A percentile compares a stretch with the other conserved stretches of the same genome.
phyloP scores from a whole-genome alignment of 2,888 invertebrate species.

The Meiosimyza decipiens region DNA sequence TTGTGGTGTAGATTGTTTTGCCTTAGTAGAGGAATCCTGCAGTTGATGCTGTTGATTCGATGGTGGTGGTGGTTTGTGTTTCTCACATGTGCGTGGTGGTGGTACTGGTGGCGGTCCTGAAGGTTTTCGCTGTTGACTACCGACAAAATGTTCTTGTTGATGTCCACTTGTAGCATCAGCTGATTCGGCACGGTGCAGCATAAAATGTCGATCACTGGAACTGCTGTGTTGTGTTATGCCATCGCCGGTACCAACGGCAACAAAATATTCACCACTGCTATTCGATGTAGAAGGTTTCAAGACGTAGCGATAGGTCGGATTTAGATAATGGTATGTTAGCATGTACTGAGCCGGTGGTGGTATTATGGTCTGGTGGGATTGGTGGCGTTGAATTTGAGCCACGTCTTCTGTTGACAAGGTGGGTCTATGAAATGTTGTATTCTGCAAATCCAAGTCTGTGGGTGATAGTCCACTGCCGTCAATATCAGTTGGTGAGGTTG shows the following conservation, averaged over 20 bases:
- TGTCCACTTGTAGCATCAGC: conserved; percentile 53
- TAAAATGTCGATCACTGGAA: conserved; percentile 75
- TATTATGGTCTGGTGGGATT: conserved; percentile 64
- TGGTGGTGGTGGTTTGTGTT: conserved; percentile 59
- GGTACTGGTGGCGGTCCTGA: conserved; percentile 55
- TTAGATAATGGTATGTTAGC: conserved; percentile 77
- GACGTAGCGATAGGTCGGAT: conserved; percentile 78
- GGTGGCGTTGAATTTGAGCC: conserved; percentile 65
- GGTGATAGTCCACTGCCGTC: conserved; percentile 68
- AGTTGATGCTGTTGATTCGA: conserved; percentile 44
- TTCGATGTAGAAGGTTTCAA: conserved; percentile 74
- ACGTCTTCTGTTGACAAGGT: conserved; percentile 87
- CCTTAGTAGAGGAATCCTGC: conserved; percentile 35
- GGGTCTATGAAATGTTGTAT: conserved; percentile 75
- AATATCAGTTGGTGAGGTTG: conserved; percentile 71
- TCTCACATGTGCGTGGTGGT: conserved; percentile 62
- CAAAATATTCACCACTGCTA: conserved; percentile 78
- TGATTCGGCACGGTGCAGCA: conserved; percentile 73
- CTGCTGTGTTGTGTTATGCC: conserved; percentile 68
- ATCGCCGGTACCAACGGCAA: conserved; percentile 75
- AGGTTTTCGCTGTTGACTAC: conserved; percentile 45
- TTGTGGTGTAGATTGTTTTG: conserved; percentile 40
- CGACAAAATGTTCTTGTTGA: conserved; percentile 2
- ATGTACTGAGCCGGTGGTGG: conserved; percentile 68
- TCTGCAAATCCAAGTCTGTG: conserved; percentile 59